Base-by-base conservation (phyloP, 2,797 vertebrate genomes). In the Amniataba percoides region DNA sequence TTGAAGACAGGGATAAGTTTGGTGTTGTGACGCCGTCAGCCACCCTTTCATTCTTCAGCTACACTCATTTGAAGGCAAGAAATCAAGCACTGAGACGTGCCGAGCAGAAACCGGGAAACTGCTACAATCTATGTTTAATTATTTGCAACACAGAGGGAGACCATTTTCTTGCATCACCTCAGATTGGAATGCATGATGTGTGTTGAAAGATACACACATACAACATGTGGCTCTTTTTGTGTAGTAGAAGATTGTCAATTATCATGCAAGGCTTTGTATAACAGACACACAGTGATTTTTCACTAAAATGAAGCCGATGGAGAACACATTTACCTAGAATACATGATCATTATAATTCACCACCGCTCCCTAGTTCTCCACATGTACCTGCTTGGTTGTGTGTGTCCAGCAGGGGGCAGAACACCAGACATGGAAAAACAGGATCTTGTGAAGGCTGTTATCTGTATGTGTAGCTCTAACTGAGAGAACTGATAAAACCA, bases 381-480 rank as follows among this genome's bases (percentile, higher is more conserved):
- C 21, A 66, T 65, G 12, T 43, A 42, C 49, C 18, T 85, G 69
- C 71, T 59, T 77, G 75, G 45, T 59, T 71, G 18, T 77, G 45
- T 79, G 39, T 74, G 77, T 87, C 93, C 93, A 94, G 91, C 83
- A 94, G 93, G 92, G 89, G 94, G 93, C 86, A 87, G 66, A 57
- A n/a, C 42, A 67, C 48, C 49, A 46, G 83, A 74, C 62, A 68
- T 60, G 18, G 69, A 52, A 74, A 31, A 74, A 52, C 62, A 2
- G 67, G 76, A n/a, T 86, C 63, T 70, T 27, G 49, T 88, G 67
- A 59, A 83, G 71, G 87, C 77, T 80, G 77, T 91, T 94, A 91
- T 93, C 91, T 85, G 57, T 87, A 36, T 78, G 70, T 82, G 83
- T 84, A 85, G 81, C 83, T 90, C 83, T 90, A 84, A 76, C 73